Base-by-base conservation (phyloP, 2,888 invertebrate genomes). In the Melolontha melolontha region DNA sequence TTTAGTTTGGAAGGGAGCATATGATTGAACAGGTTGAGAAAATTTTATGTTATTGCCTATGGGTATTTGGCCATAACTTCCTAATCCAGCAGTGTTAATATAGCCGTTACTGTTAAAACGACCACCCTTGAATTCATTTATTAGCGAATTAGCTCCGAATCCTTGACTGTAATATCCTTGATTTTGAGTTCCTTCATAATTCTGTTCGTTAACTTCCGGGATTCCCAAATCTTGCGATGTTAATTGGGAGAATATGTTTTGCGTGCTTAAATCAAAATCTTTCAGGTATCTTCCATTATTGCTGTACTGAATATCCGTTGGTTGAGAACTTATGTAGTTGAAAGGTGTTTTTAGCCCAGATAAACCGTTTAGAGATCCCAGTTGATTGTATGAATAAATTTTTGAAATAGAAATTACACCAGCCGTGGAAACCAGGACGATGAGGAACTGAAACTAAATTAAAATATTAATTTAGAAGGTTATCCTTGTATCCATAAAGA, bases 51-150 rank as follows among this genome's bases (percentile, higher is more conserved):
- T 34, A 12, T 17, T 54, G 14, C 14, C 12, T 14, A 14, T 41
- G 5, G 64, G 22, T 16, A 51, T 5, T 1, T 42, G 14, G 57
- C 57, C 66, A 14, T 57, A 66, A 11, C 52, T 63, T n/a, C 67
- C 67, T 14, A 67, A 55, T 7, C 67, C 67, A 34, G 47, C 10
- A 2, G 52, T 52, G 16, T 62, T 54, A 5, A 16, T 47, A 17
- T 67, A 67, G 14, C 54, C 54, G 27, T 54, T 63, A 11, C 29
- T 29, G 14, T 7, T 59, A 34, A 34, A 34, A 6, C 34, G 34
- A n/a, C 44, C 44, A 4, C 59, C 11, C 14, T 40, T 59, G 14
- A 44, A 44, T 8, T 6, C n/a, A 40, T 2, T 27, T 11, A 44
- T 11, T 12, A 59, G 42, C 4, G 59, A 59, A n/a, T 14, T 27